These are phyloP conservation scores for Eueremaeus valkanovi DNA, from an alignment of 2,888 invertebrate species.

Conservation along the genomic window DNA sequence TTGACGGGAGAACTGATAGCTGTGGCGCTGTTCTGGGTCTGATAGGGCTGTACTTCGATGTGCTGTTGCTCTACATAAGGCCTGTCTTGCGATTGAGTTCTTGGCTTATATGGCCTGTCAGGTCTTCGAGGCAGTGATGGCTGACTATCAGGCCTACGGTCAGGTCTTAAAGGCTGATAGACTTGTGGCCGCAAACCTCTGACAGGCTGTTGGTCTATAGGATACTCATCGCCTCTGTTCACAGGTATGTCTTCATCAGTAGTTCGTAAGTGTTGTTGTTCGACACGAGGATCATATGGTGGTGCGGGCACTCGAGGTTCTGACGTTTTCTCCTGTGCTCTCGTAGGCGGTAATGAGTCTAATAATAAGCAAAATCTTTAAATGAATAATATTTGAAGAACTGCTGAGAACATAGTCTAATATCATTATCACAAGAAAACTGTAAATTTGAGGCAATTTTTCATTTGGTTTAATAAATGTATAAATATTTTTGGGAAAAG, in stretches of 20 bases:
- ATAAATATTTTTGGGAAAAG: too few relatives aligned
- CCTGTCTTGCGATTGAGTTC: not conserved
- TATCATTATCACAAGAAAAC: too few relatives aligned
- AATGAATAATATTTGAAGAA: too few relatives aligned
- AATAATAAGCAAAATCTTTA: not conserved
- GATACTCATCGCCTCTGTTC: not conserved
- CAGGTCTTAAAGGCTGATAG: constrained; percentile 5
- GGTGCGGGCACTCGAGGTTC: not conserved
- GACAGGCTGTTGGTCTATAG: not conserved
- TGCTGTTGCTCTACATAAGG: not conserved
- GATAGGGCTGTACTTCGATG: constrained; percentile 11
- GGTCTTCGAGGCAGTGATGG: not conserved
- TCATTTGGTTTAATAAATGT: too few relatives aligned
- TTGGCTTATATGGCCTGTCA: not conserved
- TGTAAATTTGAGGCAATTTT: too few relatives aligned
- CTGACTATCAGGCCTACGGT: not conserved
- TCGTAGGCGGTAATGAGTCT: not conserved
- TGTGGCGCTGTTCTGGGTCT: not conserved
- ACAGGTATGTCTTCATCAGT: not conserved
- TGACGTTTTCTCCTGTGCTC: not conserved
- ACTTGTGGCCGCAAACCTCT: not conserved
- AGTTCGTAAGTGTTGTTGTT: not conserved
- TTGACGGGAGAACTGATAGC: not conserved
- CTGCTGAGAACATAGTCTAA: too few relatives aligned
- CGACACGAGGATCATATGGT: not conserved